Base-by-base conservation (phyloP, 2,888 invertebrate genomes). In the Drosophila anomalata region DNA sequence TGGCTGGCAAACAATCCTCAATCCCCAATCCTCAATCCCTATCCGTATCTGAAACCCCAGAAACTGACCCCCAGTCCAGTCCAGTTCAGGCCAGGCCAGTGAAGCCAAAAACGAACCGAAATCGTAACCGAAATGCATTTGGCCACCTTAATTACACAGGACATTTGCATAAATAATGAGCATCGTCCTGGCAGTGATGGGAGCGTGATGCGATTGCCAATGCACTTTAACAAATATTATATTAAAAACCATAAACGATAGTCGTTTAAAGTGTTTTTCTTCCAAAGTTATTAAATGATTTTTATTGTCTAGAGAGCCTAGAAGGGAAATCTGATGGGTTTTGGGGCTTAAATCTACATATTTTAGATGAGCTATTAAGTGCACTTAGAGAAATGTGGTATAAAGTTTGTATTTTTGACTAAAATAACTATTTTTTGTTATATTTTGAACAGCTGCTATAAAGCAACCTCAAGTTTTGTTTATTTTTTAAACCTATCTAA, bases 111-210 rank as follows among this genome's bases (percentile, higher is more conserved):
- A 46, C 46, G 20, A 12, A 31, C 14, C 33, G 33, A 51, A 63
- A 63, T 46, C 26, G 62, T 36, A 44, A 51, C 63, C 36, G 50
- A 61, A 73, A 61, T 78, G 59, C 68, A 73, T 72, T 72, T 63
- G 60, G 58, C 55, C 77, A 77, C 80, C 69, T 77, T 86, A 70
- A 78, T 78, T 69, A 71, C 73, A 71, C 55, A 39, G 55, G 39
- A 59, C 62, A 85, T 79, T 82, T 76, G 70, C 86, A 80, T 82
- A 75, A 78, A 77, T 67, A 79, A 81, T 80, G 55, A 60, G 61
- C 48, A 11, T 17, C 4, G 39, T 24, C 3, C 22, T 20, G 12
- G 17, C 22, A 41, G 53, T 33, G 48, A 31, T 36, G 44, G n/a
- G 14, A 54, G 20, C 24, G 22, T 24, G 22, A 42, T 20, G 20